Evolutionary conservation across 2,113 vertebrate genomes (phyloP).

Genomic region (Brachyistius frenatus): DNA sequence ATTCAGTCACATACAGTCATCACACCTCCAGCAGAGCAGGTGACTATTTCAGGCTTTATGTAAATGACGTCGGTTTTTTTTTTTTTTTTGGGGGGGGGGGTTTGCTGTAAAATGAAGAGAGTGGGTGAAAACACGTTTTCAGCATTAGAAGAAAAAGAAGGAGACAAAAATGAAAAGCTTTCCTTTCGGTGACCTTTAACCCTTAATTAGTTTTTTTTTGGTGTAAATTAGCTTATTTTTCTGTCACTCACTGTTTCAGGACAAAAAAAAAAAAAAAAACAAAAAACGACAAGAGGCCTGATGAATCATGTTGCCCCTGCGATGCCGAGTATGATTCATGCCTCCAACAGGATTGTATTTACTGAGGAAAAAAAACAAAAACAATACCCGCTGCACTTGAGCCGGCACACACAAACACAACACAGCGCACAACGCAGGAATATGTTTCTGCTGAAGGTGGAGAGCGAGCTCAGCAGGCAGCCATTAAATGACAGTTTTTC

Average conservation of each 20-base stretch:
- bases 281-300: slow-evolving; percentile 58
- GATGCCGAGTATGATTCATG: slow-evolving; percentile 67
- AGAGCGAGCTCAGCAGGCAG: background rate
- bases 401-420: slow-evolving; percentile 30
- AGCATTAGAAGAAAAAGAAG: background rate
- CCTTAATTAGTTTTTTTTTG: slow-evolving; percentile 21
- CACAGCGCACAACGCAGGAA: background rate
- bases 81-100: too few relatives aligned
- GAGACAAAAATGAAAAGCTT: slow-evolving; percentile 1
- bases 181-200: slow-evolving; percentile 46
- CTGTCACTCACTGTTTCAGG: slow-evolving; percentile 38
- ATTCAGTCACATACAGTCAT: slow-evolving; percentile 26
- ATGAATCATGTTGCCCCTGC: slow-evolving; percentile 72
- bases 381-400: slow-evolving; percentile 19
- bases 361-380: slow-evolving; percentile 31
- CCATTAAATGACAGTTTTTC: slow-evolving; percentile 6
- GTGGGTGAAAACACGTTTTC: slow-evolving; percentile 38
- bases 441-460: background rate
- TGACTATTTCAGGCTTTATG: slow-evolving; percentile 32
- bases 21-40: background rate
- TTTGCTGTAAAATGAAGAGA: slow-evolving; percentile 19
- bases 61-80: slow-evolving; percentile 8
- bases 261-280: too few relatives aligned
- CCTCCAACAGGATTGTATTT: slow-evolving; percentile 53
- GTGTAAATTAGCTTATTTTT: slow-evolving; percentile 9